phyloP scores from a whole-genome alignment of 2,888 invertebrate species.

The Mesopsocus fuscifrons region DNA sequence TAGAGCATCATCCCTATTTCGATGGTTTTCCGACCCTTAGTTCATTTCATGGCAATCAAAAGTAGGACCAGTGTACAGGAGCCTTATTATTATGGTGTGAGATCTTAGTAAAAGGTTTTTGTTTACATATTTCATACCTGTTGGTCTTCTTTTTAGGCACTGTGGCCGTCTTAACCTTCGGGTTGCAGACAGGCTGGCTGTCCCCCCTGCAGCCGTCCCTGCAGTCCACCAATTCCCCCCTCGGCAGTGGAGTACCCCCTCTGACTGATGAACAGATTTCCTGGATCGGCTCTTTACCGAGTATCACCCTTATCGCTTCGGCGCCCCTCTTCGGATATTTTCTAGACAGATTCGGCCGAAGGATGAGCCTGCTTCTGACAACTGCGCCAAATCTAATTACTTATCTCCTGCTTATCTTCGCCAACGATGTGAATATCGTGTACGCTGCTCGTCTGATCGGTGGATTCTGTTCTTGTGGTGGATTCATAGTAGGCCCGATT shows the following conservation, averaged over 20 bases:
- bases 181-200: conserved; percentile 34
- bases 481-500: conserved; percentile 33
- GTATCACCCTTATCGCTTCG: conserved; percentile 30
- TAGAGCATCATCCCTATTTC: too few species aligned
- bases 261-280: conserved; percentile 29
- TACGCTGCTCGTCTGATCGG: conserved; percentile 31
- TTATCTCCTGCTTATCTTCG: conserved; percentile 33
- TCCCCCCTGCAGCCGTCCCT: conserved; percentile 32
- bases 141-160: conserved; percentile 28
- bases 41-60: too few species aligned
- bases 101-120: too few species aligned
- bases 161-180: conserved; percentile 31
- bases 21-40: too few species aligned
- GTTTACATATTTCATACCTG: too few species aligned
- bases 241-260: conserved; percentile 25
- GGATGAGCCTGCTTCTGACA: conserved; percentile 29
- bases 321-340: conserved; percentile 27
- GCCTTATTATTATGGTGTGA: too few species aligned
- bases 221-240: conserved; percentile 24
- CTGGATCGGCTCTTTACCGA: conserved; percentile 32
- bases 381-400: conserved; percentile 32
- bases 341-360: conserved; percentile 30
- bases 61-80: too few species aligned
- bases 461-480: conserved; percentile 33
- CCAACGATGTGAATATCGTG: conserved; percentile 26